phyloP scores from a whole-genome alignment of 2,888 invertebrate species.

The Atherix ibis region DNA sequence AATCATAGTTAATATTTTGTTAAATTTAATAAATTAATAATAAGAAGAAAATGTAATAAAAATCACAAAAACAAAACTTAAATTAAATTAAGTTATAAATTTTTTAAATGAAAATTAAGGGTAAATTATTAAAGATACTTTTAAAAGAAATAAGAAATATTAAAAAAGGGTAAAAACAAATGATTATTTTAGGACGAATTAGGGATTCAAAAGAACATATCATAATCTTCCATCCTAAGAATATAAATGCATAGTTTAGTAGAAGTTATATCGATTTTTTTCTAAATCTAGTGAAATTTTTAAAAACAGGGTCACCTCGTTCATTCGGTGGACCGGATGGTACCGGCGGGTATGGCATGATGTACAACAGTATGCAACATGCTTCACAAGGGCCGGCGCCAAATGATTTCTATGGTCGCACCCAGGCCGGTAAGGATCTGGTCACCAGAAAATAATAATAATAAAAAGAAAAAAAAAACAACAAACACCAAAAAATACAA shows the following conservation, averaged over 20 bases:
- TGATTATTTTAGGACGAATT: conserved; percentile 1
- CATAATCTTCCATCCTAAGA: conserved; percentile 3
- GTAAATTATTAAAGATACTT: not conserved
- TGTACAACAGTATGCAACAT: conserved; percentile 24
- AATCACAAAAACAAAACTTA: no score
- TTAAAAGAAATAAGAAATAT: not conserved
- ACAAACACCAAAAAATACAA: no score
- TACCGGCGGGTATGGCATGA: conserved; percentile 24
- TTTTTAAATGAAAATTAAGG: no score
- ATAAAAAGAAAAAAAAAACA: no score
- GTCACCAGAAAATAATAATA: no score
- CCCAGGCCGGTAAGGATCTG: conserved; percentile 32
- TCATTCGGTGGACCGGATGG: conserved; percentile 27
- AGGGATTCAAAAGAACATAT: conserved; percentile 1
- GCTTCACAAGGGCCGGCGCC: conserved; percentile 21
- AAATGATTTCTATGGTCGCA: conserved; percentile 31
- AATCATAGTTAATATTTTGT: no score
- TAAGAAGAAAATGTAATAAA: no score
- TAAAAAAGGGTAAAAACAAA: not conserved
- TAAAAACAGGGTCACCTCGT: conserved; percentile 33
- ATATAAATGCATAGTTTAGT: conserved; percentile 6
- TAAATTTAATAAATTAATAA: no score
- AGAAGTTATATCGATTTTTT: conserved; percentile 13
- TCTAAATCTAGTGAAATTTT: no score
- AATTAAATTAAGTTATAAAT: no score